A percentile compares a stretch with the other conserved stretches of the same genome.
Evolutionary conservation across 2,113 vertebrate genomes (phyloP).

Genomic region (Orthonyx spaldingii): DNA sequence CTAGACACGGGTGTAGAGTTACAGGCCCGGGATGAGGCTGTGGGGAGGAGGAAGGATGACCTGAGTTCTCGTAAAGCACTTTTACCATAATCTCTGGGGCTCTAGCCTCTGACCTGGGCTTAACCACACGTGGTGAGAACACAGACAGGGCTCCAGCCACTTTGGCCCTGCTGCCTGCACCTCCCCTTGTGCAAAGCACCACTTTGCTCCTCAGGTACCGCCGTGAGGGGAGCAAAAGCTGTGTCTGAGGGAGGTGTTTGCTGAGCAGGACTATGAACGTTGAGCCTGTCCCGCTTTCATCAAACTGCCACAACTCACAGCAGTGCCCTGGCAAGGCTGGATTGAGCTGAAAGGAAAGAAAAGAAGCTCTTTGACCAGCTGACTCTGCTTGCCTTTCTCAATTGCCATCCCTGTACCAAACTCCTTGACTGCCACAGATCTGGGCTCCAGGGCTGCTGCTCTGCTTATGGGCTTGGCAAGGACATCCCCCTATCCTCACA

Average conservation of each 20-base stretch:
- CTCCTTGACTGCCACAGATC: neutral
- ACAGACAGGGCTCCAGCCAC: neutral
- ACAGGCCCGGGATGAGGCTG: neutral
- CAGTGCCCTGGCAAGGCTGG: neutral
- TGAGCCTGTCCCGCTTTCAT: neutral
- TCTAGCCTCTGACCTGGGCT: neutral
- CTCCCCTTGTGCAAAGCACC: rapidly evolving
- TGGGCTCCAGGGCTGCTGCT: neutral
- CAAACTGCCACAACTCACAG: neutral
- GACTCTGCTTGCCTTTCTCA: neutral
- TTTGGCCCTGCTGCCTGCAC: neutral
- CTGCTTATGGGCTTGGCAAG: neutral
- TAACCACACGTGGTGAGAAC: neutral
- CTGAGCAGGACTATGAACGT: rapidly evolving
- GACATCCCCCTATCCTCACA: neutral
- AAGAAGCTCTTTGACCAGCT: neutral
- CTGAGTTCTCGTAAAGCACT: neutral
- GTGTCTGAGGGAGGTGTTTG: neutral
- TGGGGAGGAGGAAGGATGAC: neutral
- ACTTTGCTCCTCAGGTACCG: neutral
- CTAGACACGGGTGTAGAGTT: neutral
- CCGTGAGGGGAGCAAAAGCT: neutral
- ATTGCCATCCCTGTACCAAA: neutral
- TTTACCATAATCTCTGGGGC: neutral
- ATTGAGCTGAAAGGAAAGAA: neutral